Evolutionary conservation across 2,113 vertebrate genomes (phyloP).

Genomic region (Petromus typicus): DNA sequence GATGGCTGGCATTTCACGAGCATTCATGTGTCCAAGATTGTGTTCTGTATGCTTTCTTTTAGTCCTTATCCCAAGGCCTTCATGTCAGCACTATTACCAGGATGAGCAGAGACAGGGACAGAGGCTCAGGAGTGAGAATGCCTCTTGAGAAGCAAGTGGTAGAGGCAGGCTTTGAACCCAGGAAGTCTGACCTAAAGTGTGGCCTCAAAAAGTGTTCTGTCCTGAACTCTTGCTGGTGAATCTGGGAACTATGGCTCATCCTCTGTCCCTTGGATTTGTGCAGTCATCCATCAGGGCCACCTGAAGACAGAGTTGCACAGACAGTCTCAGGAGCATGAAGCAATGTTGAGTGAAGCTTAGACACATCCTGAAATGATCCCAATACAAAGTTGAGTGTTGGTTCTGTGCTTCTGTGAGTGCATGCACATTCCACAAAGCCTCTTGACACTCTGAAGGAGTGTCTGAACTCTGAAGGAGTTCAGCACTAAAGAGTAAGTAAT

Average conservation of each 20-base stretch:
- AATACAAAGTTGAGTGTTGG: background rate
- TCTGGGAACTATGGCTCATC: background rate
- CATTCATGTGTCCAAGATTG: accelerated
- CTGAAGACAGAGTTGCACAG: accelerated
- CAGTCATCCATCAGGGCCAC: background rate
- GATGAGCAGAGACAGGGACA: background rate
- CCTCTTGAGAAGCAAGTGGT: background rate
- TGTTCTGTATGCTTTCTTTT: accelerated
- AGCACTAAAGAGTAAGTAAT: background rate
- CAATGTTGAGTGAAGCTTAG: accelerated
- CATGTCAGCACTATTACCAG: accelerated
- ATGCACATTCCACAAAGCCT: background rate
- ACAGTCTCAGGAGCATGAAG: background rate
- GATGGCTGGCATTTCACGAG: background rate
- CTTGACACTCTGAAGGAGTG: background rate
- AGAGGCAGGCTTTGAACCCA: background rate
- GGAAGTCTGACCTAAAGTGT: background rate
- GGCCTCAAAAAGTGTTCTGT: too few relatives aligned
- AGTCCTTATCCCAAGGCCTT: accelerated
- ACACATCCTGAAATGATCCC: accelerated
- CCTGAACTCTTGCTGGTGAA: accelerated
- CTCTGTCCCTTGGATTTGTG: background rate
- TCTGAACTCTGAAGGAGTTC: too few relatives aligned
- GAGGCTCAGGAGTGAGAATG: background rate
- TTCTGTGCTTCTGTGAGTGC: background rate